Evolutionary conservation across 2,113 vertebrate species (phyloP).

Genomic region (Alces alces): DNA sequence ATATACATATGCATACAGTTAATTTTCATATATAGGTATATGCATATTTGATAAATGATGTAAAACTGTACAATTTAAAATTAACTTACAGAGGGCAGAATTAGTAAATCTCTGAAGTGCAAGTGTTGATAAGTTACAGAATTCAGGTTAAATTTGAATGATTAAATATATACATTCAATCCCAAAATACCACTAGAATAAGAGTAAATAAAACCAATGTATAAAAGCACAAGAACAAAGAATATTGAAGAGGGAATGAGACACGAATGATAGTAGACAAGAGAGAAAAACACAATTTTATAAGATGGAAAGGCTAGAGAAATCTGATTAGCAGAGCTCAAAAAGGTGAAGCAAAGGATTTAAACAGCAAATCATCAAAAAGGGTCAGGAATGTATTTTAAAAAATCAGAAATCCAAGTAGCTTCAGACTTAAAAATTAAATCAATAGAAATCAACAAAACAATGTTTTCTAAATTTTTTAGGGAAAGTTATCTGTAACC

Average conservation of each 20-base stretch:
- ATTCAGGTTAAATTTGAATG: background rate
- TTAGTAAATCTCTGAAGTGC: slow-evolving; percentile 4
- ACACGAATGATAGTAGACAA: background rate
- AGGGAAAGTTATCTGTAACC: background rate
- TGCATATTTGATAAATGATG: background rate
- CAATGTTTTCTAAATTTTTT: background rate
- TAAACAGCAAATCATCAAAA: background rate
- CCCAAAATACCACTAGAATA: background rate
- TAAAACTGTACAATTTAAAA: slow-evolving; percentile 6
- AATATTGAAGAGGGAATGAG: background rate
- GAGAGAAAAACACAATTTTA: background rate
- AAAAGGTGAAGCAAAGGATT: background rate
- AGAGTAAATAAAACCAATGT: background rate
- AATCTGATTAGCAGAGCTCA: background rate
- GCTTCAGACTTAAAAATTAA: background rate
- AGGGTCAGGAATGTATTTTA: background rate
- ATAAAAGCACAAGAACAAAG: background rate
- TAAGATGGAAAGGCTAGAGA: background rate
- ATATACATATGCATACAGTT: background rate
- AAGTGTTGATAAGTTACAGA: background rate
- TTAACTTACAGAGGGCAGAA: background rate
- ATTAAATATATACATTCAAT: background rate
- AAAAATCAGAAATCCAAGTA: background rate
- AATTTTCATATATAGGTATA: background rate
- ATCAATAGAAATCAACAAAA: background rate